A percentile compares a stretch with the other conserved stretches of the same genome.
Conservation (phyloP, 2,888 invertebrate species). For the Brachypalpus laphriformis region DNA sequence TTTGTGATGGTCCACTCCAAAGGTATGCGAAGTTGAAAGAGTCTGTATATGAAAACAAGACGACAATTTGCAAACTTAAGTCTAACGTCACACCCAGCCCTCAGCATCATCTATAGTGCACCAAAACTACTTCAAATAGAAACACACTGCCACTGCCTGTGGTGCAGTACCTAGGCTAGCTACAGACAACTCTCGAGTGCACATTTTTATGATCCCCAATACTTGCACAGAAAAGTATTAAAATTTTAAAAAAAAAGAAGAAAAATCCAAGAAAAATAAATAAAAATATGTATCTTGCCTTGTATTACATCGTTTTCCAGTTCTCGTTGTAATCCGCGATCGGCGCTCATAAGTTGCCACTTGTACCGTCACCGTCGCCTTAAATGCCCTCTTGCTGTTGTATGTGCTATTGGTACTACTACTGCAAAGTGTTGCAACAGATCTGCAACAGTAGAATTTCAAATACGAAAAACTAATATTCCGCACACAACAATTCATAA, state of each 20-base stretch:
- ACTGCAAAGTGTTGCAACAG: slow-evolving; percentile 58
- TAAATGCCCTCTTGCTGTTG: slow-evolving; percentile 30
- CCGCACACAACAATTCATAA: slow-evolving; percentile 57
- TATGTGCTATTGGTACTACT: slow-evolving; percentile 26
- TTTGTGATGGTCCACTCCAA: background rate
- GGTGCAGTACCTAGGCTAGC: background rate
- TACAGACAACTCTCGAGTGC: slow-evolving; percentile 5
- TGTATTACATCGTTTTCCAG: slow-evolving; percentile 74
- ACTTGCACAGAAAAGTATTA: background rate
- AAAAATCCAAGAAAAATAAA: slow-evolving; percentile 9
- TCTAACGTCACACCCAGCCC: slow-evolving; percentile 19
- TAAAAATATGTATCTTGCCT: slow-evolving; percentile 65
- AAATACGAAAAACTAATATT: slow-evolving; percentile 58
- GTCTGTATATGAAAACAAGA: background rate
- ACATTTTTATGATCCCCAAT: background rate
- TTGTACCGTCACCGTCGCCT: slow-evolving; percentile 20
- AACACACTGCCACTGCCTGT: background rate
- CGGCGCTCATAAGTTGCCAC: slow-evolving; percentile 62
- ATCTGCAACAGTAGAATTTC: slow-evolving; percentile 19
- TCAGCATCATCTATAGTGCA: background rate
- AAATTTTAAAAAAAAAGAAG: background rate
- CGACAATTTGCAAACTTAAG: slow-evolving; percentile 21
- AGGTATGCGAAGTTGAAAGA: background rate
- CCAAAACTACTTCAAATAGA: slow-evolving; percentile 7
- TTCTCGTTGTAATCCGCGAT: slow-evolving; percentile 68